These are phyloP conservation scores for Holothuria leucospilota DNA, from an alignment of 53 echinoderm and acorn worm species.

Conservation along the genomic window DNA sequence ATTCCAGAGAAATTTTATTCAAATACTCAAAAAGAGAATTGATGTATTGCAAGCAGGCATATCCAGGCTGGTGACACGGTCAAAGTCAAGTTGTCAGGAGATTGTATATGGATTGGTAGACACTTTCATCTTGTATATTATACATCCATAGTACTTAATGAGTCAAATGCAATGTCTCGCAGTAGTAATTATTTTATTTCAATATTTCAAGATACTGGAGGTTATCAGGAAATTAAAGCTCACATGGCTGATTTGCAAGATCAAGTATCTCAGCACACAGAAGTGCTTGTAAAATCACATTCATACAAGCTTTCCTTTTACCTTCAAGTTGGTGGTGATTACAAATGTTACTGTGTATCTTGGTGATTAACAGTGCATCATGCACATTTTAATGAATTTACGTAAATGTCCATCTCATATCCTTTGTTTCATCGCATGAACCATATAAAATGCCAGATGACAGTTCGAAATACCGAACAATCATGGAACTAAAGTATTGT, in stretches of 20 bases:
- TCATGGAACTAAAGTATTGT: slow-evolving; percentile 9
- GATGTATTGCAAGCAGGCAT: background rate
- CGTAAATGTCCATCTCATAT: slow-evolving; percentile 39
- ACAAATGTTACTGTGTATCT: slow-evolving; percentile 38
- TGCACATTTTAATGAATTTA: slow-evolving; percentile 43
- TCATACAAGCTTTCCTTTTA: slow-evolving; percentile 25
- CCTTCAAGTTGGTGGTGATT: slow-evolving; percentile 46
- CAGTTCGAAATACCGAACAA: slow-evolving; percentile 10
- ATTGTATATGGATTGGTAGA: slow-evolving; percentile 12
- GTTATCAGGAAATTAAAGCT: background rate
- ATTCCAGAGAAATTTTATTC: no score
- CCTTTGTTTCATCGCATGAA: background rate
- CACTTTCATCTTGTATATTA: slow-evolving; percentile 3
- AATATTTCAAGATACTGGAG: slow-evolving; percentile 47
- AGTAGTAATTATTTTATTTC: slow-evolving; percentile 37
- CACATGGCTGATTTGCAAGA: slow-evolving; percentile 27
- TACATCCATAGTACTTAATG: background rate
- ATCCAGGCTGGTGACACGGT: background rate
- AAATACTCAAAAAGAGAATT: no score
- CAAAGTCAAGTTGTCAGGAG: background rate
- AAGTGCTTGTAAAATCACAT: slow-evolving; percentile 15
- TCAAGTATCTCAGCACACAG: background rate
- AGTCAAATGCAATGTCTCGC: slow-evolving; percentile 2
- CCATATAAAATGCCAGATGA: slow-evolving; percentile 13
- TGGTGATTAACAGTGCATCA: slow-evolving; percentile 28